Evolutionary conservation across 2,888 invertebrate species (phyloP).

Genomic region (Plebejus argus): DNA sequence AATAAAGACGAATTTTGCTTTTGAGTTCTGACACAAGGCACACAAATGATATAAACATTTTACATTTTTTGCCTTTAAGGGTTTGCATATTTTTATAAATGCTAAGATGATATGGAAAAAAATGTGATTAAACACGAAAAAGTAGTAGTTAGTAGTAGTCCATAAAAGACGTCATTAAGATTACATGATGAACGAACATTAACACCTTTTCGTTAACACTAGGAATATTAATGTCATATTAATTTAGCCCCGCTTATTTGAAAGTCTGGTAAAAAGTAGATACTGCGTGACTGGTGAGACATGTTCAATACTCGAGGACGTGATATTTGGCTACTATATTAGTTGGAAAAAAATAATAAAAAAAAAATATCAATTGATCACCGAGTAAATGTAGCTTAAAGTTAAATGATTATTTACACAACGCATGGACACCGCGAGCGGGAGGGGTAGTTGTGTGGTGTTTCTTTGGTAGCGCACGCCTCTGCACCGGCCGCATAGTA

Average conservation of each 20-base stretch:
- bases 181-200: not conserved
- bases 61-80: not conserved
- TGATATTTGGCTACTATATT: no score
- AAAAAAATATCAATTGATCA: no score
- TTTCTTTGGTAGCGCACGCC: no score
- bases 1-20: not conserved
- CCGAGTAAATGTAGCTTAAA: no score
- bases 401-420: no score
- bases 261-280: not conserved
- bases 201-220: not conserved
- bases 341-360: no score
- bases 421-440: no score
- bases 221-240: not conserved
- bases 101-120: not conserved
- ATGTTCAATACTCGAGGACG: no score
- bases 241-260: not conserved
- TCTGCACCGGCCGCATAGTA: no score
- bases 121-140: no score
- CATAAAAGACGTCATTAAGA: not conserved
- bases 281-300: no score
- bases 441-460: no score
- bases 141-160: not conserved
- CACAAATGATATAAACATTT: not conserved
- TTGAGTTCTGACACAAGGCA: not conserved
- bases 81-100: not conserved